Evolutionary conservation across 2,797 vertebrate genomes (phyloP), one percentile per base, ranked within the genome.

Genomic region (Craterocephalus amniculus): DNA sequence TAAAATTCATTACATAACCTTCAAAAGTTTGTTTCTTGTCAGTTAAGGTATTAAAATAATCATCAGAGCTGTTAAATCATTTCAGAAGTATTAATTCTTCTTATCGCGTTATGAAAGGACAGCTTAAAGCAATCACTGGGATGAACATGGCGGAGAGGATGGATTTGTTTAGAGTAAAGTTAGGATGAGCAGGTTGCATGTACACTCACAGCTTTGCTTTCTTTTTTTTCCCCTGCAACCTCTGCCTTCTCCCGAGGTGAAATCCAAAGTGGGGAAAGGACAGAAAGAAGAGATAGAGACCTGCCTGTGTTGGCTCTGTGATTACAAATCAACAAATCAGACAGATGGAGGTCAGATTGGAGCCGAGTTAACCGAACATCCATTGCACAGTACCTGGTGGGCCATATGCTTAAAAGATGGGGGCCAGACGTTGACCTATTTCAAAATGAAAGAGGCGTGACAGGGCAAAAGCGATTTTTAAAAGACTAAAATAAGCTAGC

Each of bases 311-410:
- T 49, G 80, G 74, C 76, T 75, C 59, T 69, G 70, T 82, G 88
- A 89, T 90, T 80, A 87, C 75, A 85, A 90, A 88, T 79, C 80
- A 89, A 90, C 80, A 79, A 78, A 81, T 81, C 58, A 49, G 82
- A 81, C 63, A 67, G 84, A 85, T 68, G 76, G 70, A 76, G 85
- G 83, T 88, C 84, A 86, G 81, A 86, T 62, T 70, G 74, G 78
- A 87, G 74, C 63, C 45, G 71, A 79, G 81, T 76, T 80, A 80
- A 87, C 84, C 32, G 18, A 76, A 79, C 76, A 76, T 67, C 82
- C 70, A 74, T 84, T 79, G 65, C 71, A 40, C 64, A 62, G 63
- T 79, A 79, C 67, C 81, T 73, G 74, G 34, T 72, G 67, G 76
- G 77, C 72, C 76, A 87, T 70, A 73, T 83, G 74, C 88, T 91